Conservation (phyloP, 2,113 vertebrate genomes). For the Lophochroa leadbeateri region DNA sequence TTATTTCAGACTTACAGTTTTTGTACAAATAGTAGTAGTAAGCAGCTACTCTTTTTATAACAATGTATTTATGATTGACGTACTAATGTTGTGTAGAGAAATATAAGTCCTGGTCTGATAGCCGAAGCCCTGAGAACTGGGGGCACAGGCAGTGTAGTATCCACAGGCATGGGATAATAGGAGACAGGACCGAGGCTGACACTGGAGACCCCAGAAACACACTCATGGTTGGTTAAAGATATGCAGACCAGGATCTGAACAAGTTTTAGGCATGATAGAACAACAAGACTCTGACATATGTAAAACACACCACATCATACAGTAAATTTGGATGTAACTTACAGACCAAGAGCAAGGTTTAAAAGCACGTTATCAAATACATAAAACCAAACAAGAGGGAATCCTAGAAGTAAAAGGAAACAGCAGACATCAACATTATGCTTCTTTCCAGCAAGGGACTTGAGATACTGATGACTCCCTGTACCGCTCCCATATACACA, state of each 20-base stretch:
- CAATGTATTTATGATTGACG: accelerated
- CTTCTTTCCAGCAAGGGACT: background rate
- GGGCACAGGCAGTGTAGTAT: background rate
- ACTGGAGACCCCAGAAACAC: background rate
- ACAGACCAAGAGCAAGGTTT: background rate
- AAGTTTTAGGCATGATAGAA: background rate
- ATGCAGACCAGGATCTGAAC: background rate
- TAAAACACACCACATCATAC: background rate
- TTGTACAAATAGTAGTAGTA: background rate
- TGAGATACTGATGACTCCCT: background rate
- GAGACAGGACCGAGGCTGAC: background rate
- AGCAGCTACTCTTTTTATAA: background rate
- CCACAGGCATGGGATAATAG: background rate
- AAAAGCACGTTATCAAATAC: background rate
- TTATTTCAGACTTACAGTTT: background rate
- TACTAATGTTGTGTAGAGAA: background rate
- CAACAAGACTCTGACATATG: background rate
- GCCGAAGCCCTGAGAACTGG: accelerated
- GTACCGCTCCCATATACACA: background rate
- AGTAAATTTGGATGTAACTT: background rate
- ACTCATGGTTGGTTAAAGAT: background rate
- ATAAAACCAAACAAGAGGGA: background rate
- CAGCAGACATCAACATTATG: background rate
- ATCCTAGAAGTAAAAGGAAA: background rate
- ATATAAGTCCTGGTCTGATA: background rate